These are phyloP conservation scores for Ciconia nigra DNA, from an alignment of 2,797 vertebrate species.

Conservation along the genomic window DNA sequence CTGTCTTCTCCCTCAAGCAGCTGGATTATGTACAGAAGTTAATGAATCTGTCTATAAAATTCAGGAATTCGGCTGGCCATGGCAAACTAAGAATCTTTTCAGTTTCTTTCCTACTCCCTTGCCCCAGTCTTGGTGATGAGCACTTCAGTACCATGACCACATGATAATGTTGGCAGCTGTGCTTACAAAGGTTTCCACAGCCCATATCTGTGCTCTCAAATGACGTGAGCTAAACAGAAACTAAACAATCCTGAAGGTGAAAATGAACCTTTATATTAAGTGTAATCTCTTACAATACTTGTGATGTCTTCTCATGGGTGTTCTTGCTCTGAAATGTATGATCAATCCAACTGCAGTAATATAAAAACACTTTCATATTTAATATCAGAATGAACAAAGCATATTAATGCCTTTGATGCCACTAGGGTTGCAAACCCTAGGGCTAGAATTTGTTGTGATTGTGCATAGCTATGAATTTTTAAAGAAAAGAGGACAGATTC, in stretches of 20 bases:
- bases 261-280: not conserved
- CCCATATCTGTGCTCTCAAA: not conserved
- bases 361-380: slow-evolving; percentile 1
- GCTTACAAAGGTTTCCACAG: not conserved
- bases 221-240: not conserved
- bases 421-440: not conserved
- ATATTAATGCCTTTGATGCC: slow-evolving; percentile 3
- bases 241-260: not conserved
- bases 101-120: not conserved
- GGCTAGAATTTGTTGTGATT: not conserved
- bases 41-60: not conserved
- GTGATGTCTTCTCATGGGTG: not conserved
- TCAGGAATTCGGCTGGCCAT: not conserved
- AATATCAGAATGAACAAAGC: not conserved
- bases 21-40: not conserved
- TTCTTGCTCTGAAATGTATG: not conserved
- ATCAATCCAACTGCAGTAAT: slow-evolving; percentile 8
- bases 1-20: not conserved
- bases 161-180: not conserved
- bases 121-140: not conserved
- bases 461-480: not conserved
- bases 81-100: not conserved
- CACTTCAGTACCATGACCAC: not conserved
- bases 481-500: not conserved
- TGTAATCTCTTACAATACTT: not conserved